phyloP scores from a whole-genome alignment of 1,140 invertebrate genomes.

The Drosophila ficusphila region DNA sequence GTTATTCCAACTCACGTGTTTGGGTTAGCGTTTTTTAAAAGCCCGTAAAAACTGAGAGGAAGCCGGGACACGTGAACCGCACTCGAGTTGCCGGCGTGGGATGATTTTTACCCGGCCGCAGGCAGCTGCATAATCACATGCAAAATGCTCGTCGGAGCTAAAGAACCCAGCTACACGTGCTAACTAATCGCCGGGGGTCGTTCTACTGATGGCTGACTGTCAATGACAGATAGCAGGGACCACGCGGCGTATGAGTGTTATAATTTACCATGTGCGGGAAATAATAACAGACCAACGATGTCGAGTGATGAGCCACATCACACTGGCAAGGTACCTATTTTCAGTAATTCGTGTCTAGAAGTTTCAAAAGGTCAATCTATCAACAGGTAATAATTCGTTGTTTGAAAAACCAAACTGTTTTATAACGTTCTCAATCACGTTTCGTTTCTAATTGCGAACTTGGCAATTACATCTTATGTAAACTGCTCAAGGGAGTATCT shows the following conservation, averaged over 20 bases:
- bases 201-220: slow-evolving; percentile 27
- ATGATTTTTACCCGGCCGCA: slow-evolving; percentile 2
- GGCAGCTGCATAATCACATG: slow-evolving; percentile 63
- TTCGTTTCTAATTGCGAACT: not conserved
- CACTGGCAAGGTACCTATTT: not conserved
- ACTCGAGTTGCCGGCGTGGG: not conserved
- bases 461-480: no score
- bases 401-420: not conserved
- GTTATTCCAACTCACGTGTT: slow-evolving; percentile 43
- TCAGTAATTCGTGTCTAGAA: not conserved
- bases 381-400: not conserved
- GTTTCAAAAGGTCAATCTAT: not conserved
- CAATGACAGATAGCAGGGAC: slow-evolving; percentile 38
- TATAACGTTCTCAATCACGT: not conserved
- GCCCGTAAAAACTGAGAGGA: not conserved
- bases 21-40: not conserved
- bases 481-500: no score
- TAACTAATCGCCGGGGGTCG: slow-evolving; percentile 30
- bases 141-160: slow-evolving; percentile 34
- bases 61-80: slow-evolving; percentile 14
- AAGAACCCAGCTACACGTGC: slow-evolving; percentile 23
- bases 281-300: slow-evolving; percentile 9
- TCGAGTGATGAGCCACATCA: slow-evolving; percentile 14
- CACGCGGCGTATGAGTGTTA: slow-evolving; percentile 43
- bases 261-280: slow-evolving; percentile 27